phyloP scores from a whole-genome alignment of 2,797 vertebrate species.

The Myripristis murdjan region DNA sequence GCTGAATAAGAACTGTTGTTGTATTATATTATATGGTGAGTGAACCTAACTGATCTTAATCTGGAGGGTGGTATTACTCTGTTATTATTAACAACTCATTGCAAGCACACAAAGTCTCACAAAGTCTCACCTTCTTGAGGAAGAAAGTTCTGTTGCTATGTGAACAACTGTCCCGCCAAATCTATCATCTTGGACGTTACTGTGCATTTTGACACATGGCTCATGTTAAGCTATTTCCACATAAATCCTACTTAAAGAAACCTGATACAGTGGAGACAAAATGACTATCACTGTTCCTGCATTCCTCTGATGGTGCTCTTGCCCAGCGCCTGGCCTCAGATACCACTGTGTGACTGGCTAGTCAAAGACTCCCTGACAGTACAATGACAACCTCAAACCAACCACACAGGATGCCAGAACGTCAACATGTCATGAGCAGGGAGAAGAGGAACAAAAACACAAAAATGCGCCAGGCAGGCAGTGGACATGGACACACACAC shows the following conservation, averaged over 20 bases:
- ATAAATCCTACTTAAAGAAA: conserved; percentile 44
- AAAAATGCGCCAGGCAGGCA: conserved; percentile 57
- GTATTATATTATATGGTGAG: no score
- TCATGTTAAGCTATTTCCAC: conserved; percentile 46
- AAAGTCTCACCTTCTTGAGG: not conserved
- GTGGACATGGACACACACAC: conserved; percentile 52
- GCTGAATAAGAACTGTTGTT: no score
- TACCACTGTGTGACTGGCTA: conserved; percentile 51
- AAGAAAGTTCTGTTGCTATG: conserved; percentile 16
- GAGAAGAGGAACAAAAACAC: conserved; percentile 74
- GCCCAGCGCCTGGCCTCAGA: conserved; percentile 44
- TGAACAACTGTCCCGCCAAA: conserved; percentile 12
- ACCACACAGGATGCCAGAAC: conserved; percentile 80
- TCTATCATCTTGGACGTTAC: conserved; percentile 14
- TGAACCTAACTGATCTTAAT: no score
- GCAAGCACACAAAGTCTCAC: not conserved
- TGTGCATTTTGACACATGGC: conserved; percentile 45
- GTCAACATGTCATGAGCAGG: conserved; percentile 82
- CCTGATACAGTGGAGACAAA: conserved; percentile 42
- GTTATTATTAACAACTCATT: no score
- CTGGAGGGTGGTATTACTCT: no score
- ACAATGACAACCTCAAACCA: conserved; percentile 68
- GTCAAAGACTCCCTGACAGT: conserved; percentile 61
- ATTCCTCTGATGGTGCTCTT: conserved; percentile 50
- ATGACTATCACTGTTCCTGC: conserved; percentile 25